Base-by-base conservation (phyloP, 2,888 invertebrate species). In the Eilema griseolum region DNA sequence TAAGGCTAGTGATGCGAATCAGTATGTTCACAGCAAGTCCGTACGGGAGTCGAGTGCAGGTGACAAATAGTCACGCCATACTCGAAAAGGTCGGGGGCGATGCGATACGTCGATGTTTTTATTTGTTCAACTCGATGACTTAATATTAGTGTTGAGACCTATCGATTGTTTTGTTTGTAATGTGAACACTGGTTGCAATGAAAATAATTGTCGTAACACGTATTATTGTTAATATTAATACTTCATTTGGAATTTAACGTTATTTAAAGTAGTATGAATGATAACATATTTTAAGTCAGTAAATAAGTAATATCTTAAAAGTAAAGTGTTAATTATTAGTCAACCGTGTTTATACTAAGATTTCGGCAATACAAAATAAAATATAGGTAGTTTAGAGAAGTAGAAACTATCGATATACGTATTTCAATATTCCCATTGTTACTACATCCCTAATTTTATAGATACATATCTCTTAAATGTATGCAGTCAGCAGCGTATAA, bases 401-500 rank as follows among this genome's bases (percentile, higher is more conserved):
- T 5, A 37, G 41, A 64, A 67, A 66, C 12, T 76, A 72, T 77
- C 70, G 76, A 82, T 66, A 73, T 65, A 67, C 16, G 7, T 61
- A 31, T 33, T 57, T 7, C 61, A 67, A 52, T 41, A 1, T 59
- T 31, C 23, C 62, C 67, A 69, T 73, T 61, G 31, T 57, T 71
- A 73, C 77, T 81, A 79, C 94, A 90, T 87, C 95, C 86, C 92
- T 94, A 73, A 69, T 79, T 88, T 90, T 92, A 91, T 92, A 94
- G 95, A 95, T 95, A 89, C 92, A 91, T 95, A 95, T 95, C 95
- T 93, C 89, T 93, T 92, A 92, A 94, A 95, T 94, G 93, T 95
- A 95, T 95, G 95, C 94, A 94, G 92, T 94, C 94, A 93, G 92
- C 94, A 90, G 93, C 92, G 90, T 93, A 95, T 95, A 95, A 95